Evolutionary conservation across 2,888 invertebrate species (phyloP).

Genomic region (Caenorhabditis uteleia): DNA sequence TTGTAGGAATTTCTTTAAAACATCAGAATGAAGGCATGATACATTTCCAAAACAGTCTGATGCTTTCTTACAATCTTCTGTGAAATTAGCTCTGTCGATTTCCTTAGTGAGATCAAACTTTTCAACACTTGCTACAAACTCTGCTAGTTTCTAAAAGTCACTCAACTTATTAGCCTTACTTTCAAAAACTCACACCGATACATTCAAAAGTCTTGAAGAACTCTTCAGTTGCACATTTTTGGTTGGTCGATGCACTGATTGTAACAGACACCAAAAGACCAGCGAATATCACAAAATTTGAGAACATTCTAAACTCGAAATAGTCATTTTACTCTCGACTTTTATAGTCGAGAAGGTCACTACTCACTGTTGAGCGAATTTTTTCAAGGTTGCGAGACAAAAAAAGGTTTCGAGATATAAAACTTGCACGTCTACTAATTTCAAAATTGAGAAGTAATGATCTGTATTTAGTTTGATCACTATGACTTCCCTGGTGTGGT

Average conservation of each 20-base stretch:
- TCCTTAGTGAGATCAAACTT: constrained; percentile 10
- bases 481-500: constrained; percentile 95
- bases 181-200: constrained; percentile 11
- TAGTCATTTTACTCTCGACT: too few relatives aligned
- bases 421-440: constrained; percentile 5
- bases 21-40: constrained; percentile 19
- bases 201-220: constrained; percentile 22
- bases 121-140: constrained; percentile 13
- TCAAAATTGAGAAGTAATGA: constrained; percentile 7
- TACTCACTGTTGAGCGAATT: constrained; percentile 17
- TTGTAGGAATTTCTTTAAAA: constrained; percentile 16
- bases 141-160: constrained; percentile 13
- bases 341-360: constrained; percentile 6
- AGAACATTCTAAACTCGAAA: neutral
- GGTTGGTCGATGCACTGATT: neutral
- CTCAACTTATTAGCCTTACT: neutral
- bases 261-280: neutral
- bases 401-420: neutral
- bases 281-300: constrained; percentile 6
- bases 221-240: constrained; percentile 9
- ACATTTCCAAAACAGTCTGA: constrained; percentile 14
- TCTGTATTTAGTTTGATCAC: constrained; percentile 86
- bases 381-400: constrained; percentile 27
- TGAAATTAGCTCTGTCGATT: constrained; percentile 12
- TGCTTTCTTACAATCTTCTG: constrained; percentile 14